These are phyloP conservation scores for Felis chaus DNA, from an alignment of 2,113 vertebrate genomes.

Conservation along the genomic window DNA sequence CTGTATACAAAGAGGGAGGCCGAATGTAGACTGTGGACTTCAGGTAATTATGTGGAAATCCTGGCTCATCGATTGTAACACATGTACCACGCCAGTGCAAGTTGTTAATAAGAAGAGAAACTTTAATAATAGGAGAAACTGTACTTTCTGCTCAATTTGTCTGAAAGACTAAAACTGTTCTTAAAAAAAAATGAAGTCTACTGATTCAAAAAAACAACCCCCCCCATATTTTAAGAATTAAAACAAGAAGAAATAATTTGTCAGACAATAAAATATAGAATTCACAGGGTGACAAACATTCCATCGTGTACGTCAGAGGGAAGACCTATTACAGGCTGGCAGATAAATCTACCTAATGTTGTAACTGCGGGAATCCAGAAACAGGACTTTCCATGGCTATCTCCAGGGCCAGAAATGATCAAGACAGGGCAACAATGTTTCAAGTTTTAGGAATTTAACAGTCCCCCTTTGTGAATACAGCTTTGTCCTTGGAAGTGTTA, in stretches of 20 bases:
- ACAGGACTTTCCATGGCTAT: neutral
- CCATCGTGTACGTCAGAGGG: neutral
- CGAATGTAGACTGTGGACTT: neutral
- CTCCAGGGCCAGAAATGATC: neutral
- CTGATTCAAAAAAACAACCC: neutral
- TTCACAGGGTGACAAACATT: neutral
- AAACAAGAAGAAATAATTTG: neutral
- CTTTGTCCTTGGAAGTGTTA: too few relatives aligned
- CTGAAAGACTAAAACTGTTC: neutral
- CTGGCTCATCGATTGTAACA: neutral
- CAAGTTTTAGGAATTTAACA: constrained; percentile 27
- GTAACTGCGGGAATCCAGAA: neutral
- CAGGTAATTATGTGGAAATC: neutral
- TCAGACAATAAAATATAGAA: neutral
- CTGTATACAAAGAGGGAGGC: neutral
- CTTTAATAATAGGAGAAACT: neutral
- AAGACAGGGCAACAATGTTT: constrained; percentile 26
- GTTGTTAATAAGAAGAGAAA: neutral
- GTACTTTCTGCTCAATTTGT: neutral
- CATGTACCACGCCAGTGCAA: neutral
- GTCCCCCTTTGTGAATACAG: neutral
- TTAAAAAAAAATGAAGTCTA: neutral
- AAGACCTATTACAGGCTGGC: neutral
- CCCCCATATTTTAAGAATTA: neutral
- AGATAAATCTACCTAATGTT: constrained; percentile 2